Evolutionary conservation across 2,113 vertebrate genomes (phyloP), one percentile per base, ranked within the genome.

Genomic region (Crypturellus undulatus): DNA sequence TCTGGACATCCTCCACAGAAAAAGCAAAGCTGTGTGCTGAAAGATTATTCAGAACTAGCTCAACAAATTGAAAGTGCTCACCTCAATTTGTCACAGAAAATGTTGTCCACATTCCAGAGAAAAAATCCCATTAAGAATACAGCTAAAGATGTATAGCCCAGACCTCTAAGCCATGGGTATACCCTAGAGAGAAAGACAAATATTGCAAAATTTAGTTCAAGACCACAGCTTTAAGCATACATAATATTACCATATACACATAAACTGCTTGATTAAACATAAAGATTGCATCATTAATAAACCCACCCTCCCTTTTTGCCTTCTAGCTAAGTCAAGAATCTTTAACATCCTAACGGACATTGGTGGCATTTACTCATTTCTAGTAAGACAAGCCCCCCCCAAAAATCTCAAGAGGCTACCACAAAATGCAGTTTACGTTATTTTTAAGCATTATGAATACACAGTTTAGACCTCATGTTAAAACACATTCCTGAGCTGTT

Each of bases 31-130:
- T 72, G 92, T 73, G 40, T n/a, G 18, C 12, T 47, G 19, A 17
- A 67, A 75, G 2, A 24, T 49, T 36, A 13, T 49, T 71, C 67
- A 63, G 18, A 94, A 4, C 10, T 51, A 51, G 20, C 2, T 1
- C 5, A 22, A n/a, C 28, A 26, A 73, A 51, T 6, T 30, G 12
- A 65, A 93, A 86, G 60, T 26, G 81, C 98, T 97, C 93, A 99
- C 99, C 99, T 99, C 79, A 99, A 93, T 60, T 98, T 98, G 90
- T 98, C 98, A 97, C 99, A 99, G 97, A 99, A 98, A 92, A 99
- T 98, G 85, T 99, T 99, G 98, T 99, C 99, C 72, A 99, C 97
- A 90, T 99, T 99, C 99, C 99, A 99, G 56, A 99, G 98, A 17
- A 99, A 89, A 96, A 99, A 99, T 58, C 99, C 99, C 90, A 99